A percentile compares a stretch with the other conserved stretches of the same genome.
Evolutionary conservation across 2,888 invertebrate species (phyloP).

Genomic region (Dioctria rufipes): DNA sequence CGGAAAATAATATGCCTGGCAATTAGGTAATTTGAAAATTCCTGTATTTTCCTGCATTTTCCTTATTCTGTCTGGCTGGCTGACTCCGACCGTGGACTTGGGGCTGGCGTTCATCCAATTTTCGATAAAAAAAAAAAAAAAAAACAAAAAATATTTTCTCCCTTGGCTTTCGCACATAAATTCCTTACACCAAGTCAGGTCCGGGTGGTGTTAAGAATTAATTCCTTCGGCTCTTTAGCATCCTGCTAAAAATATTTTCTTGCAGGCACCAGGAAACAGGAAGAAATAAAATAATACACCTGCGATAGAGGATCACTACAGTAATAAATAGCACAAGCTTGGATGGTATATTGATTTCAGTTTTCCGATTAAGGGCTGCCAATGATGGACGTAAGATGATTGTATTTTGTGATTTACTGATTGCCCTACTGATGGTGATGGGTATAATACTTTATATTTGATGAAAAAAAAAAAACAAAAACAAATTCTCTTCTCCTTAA

Average conservation of each 20-base stretch:
- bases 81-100: neutral
- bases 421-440: too few relatives aligned
- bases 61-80: neutral
- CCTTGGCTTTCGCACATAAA: neutral
- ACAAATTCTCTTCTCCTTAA: too few relatives aligned
- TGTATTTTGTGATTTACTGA: too few relatives aligned
- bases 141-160: neutral
- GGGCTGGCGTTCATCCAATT: neutral
- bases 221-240: neutral
- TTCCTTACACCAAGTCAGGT: neutral
- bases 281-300: neutral
- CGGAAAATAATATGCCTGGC: neutral
- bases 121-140: neutral
- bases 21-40: constrained; percentile 1
- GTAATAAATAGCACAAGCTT: neutral
- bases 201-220: neutral
- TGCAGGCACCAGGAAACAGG: neutral
- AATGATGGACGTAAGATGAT: too few relatives aligned
- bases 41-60: neutral
- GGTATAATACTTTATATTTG: too few relatives aligned
- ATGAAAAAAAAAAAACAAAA: too few relatives aligned
- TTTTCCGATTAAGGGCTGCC: too few relatives aligned
- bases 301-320: neutral
- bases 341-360: neutral
- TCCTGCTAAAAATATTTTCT: neutral